phyloP scores from a whole-genome alignment of 2,888 invertebrate species.

The Eumacrocentrus americanus region DNA sequence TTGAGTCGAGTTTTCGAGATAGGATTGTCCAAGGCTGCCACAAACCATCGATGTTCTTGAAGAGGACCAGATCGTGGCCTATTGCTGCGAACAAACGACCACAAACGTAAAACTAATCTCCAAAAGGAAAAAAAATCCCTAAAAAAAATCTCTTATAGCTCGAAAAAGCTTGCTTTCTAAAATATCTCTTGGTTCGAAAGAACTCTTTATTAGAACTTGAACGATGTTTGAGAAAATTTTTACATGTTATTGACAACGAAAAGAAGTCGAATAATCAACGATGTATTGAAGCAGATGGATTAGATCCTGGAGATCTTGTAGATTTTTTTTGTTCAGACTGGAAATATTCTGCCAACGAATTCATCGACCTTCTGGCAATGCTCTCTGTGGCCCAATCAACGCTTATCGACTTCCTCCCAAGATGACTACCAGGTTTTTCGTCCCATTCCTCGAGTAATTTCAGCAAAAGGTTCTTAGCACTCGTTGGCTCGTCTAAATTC shows the following conservation, averaged over 20 bases:
- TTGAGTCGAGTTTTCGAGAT: slow-evolving; percentile 82
- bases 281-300: slow-evolving; percentile 33
- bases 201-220: no score
- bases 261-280: slow-evolving; percentile 26
- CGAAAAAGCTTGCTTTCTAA: neutral
- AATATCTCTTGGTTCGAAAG: neutral
- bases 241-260: no score
- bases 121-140: no score
- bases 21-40: slow-evolving; percentile 69
- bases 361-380: slow-evolving; percentile 78
- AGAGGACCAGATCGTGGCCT: slow-evolving; percentile 76
- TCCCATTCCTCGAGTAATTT: slow-evolving; percentile 81
- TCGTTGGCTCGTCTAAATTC: slow-evolving; percentile 55
- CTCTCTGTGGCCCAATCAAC: slow-evolving; percentile 76
- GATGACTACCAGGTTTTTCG: slow-evolving; percentile 62
- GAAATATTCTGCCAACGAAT: slow-evolving; percentile 81
- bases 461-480: slow-evolving; percentile 78
- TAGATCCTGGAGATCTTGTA: slow-evolving; percentile 15
- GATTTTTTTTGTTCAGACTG: slow-evolving; percentile 62
- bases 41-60: slow-evolving; percentile 81
- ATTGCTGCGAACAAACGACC: slow-evolving; percentile 64
- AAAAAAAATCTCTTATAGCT: neutral
- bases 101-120: neutral
- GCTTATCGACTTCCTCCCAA: slow-evolving; percentile 71
- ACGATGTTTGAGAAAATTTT: no score